A percentile compares a stretch with the other conserved stretches of the same genome.
phyloP scores from a whole-genome alignment of 2,113 vertebrate genomes.

The Budorcas taxicolor region DNA sequence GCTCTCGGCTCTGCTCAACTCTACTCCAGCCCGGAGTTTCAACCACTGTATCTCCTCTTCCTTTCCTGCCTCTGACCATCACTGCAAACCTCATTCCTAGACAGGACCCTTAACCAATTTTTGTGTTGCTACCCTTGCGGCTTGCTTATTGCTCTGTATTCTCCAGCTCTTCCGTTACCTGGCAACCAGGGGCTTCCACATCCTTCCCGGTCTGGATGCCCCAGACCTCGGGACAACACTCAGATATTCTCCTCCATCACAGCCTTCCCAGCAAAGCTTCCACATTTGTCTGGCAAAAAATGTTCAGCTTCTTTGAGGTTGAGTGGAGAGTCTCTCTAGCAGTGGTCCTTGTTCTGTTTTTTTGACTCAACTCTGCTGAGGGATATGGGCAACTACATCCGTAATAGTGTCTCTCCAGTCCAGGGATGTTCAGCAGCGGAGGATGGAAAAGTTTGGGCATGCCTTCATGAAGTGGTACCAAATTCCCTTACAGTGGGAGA shows the following conservation, averaged over 20 bases:
- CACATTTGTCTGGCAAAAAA: background rate
- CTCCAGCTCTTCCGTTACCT: background rate
- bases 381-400: background rate
- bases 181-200: background rate
- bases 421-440: background rate
- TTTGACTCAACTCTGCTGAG: background rate
- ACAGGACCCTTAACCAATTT: background rate
- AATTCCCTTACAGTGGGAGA: background rate
- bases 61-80: background rate
- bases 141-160: background rate
- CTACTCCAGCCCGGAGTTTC: background rate
- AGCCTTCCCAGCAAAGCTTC: background rate
- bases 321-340: background rate
- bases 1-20: background rate
- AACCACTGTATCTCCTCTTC: background rate
- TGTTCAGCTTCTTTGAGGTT: background rate
- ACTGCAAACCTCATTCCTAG: background rate
- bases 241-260: background rate
- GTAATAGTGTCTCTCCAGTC: background rate
- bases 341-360: background rate
- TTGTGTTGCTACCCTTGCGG: background rate
- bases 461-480: background rate
- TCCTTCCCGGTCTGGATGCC: background rate
- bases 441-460: background rate
- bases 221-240: background rate